These are phyloP conservation scores for Gulo gulo DNA, from an alignment of 2,113 vertebrate species.

Conservation along the genomic window DNA sequence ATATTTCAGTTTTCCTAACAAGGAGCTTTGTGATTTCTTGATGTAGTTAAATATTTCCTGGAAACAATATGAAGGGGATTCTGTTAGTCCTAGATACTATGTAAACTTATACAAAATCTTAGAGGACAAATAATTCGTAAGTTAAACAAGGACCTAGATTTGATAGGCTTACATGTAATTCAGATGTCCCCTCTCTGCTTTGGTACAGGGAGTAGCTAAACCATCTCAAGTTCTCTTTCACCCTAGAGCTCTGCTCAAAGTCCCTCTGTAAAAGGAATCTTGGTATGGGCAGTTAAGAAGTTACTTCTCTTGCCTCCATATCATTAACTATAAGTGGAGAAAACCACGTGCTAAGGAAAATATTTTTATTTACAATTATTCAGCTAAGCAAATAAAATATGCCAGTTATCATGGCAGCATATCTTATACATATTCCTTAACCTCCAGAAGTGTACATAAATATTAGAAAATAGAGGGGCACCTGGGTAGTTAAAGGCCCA, in stretches of 20 bases:
- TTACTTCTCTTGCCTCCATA: background rate
- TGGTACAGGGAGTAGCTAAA: background rate
- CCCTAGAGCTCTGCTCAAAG: background rate
- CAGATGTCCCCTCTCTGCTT: background rate
- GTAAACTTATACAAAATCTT: background rate
- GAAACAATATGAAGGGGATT: background rate
- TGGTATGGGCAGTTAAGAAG: background rate
- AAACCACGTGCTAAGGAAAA: constrained; percentile 10
- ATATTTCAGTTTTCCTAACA: background rate
- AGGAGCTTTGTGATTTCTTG: background rate
- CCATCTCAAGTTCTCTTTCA: background rate
- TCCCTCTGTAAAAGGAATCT: background rate
- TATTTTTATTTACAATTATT: background rate
- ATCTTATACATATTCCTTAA: background rate
- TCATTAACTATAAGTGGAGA: constrained; percentile 11
- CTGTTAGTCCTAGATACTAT: background rate
- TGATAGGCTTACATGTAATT: background rate
- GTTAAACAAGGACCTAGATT: background rate
- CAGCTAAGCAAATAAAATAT: constrained; percentile 10
- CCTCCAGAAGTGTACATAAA: background rate
- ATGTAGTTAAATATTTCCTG: background rate
- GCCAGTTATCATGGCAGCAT: background rate
- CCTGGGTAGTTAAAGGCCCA: too few species aligned
- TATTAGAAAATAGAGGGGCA: background rate
- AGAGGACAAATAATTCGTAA: background rate